Percentiles rank a stretch among this genome's conserved stretches.
Conservation (phyloP, 35 echinoderm and acorn worm species). For the Lytechinus pictus region DNA sequence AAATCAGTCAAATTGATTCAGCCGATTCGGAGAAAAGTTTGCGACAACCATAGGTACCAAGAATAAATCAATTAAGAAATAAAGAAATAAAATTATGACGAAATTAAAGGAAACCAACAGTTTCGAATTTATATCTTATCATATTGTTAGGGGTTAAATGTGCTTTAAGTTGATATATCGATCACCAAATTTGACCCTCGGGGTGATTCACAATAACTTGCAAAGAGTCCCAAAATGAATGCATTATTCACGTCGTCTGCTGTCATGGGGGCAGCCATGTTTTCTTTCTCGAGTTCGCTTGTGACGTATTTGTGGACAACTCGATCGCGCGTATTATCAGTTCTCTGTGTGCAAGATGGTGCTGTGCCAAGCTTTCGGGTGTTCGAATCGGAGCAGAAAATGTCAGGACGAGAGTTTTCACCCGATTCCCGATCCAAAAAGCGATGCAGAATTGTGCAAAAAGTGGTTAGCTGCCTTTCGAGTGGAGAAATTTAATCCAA, state of each 20-base stretch:
- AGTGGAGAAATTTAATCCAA: neutral
- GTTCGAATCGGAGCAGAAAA: neutral
- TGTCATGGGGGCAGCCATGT: neutral
- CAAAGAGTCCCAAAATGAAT: neutral
- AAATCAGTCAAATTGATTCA: no score
- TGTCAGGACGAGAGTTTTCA: neutral
- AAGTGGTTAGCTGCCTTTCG: neutral
- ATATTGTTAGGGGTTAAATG: no score
- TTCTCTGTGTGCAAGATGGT: neutral
- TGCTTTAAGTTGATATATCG: conserved; percentile 3
- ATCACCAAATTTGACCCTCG: neutral
- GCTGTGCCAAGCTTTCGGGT: neutral
- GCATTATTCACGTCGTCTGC: neutral
- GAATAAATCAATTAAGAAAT: no score
- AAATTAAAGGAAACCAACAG: neutral
- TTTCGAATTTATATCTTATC: neutral
- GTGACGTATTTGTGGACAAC: conserved; percentile 18
- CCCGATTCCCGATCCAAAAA: neutral
- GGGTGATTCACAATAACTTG: neutral
- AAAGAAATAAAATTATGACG: no score
- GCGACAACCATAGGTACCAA: no score
- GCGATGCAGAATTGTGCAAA: neutral
- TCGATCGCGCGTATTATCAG: neutral
- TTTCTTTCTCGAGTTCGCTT: neutral
- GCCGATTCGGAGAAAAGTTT: no score